A percentile compares a stretch with the other conserved stretches of the same genome.
These are phyloP conservation scores for Melieria picta DNA, from an alignment of 2,888 invertebrate genomes.

Conservation along the genomic window DNA sequence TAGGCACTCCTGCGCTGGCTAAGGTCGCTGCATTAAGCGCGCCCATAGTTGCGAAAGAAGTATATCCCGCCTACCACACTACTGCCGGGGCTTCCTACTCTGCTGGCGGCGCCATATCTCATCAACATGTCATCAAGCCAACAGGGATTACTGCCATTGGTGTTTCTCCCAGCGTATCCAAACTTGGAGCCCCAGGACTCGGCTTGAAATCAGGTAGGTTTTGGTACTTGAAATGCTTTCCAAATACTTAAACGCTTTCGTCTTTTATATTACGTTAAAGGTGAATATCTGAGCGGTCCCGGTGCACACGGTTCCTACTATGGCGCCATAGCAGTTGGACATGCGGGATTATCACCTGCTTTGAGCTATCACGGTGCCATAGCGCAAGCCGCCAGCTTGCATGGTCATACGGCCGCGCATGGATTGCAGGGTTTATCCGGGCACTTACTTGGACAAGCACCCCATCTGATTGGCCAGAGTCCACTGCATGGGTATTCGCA, in stretches of 20 bases:
- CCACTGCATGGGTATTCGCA: constrained; percentile 50
- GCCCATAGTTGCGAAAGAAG: constrained; percentile 25
- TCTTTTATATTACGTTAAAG: too few relatives aligned
- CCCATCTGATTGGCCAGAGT: constrained; percentile 33
- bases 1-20: constrained; percentile 29
- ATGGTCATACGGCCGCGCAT: constrained; percentile 23
- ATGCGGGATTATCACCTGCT: constrained; percentile 52
- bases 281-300: constrained; percentile 42
- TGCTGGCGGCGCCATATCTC: constrained; percentile 36
- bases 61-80: too few relatives aligned
- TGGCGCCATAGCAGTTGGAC: constrained; percentile 57
- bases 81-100: too few relatives aligned
- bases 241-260: too few relatives aligned
- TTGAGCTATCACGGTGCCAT: constrained; percentile 54
- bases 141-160: too few relatives aligned
- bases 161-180: too few relatives aligned
- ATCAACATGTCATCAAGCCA: constrained; percentile 46
- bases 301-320: constrained; percentile 46
- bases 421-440: neutral
- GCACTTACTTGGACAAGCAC: neutral
- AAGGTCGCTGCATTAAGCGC: constrained; percentile 35
- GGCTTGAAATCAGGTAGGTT: too few relatives aligned
- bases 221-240: too few relatives aligned
- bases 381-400: constrained; percentile 37
- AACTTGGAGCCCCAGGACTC: too few relatives aligned